Base-by-base conservation (phyloP, 2,888 invertebrate genomes). In the Hirudinaria manillensis region DNA sequence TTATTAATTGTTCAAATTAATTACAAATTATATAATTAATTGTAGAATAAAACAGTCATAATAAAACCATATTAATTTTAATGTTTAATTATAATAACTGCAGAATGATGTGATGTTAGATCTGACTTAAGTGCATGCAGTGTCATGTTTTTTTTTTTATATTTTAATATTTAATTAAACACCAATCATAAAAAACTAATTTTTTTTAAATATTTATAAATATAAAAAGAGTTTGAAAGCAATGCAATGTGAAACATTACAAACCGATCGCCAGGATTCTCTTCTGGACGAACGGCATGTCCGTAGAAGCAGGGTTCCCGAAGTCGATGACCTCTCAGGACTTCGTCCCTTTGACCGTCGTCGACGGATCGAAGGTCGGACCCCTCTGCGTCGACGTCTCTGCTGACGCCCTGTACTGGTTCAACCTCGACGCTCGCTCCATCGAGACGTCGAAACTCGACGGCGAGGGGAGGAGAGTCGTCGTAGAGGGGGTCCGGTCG, bases 281-380 rank as follows among this genome's bases (percentile, higher is more conserved):
- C 29, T 61, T 61, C 29, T 61, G 61, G 61, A 61, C 61, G 10
- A 61, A 61, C 19, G 61, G 29, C 10, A 61, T 68, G n/a, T 68
- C 36, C 29, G 34, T 68, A 68, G 68, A 68, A 16, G n/a, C 29
- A 10, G 32, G 4, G 13, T 29, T 34, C 36, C 34, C 34, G 68
- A 34, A n/a, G 21, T 16, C 36, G 10, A 68, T n/a, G 29, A 29
- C 36, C 2, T 16, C 36, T 68, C 7, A 68, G 13, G n/a, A 24
- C 16, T 13, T n/a, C 32, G 34, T 32, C 29, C 32, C 21, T 6
- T 61, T n/a, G 1, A 68, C 34, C 68, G 21, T 34, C n/a, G 34
- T 34, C 36, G 10, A 36, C 32, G 68, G 68, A 1, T 24, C 29
- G 16, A 34, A 34, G 13, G 36, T 68, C 10, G 68, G 68, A 34